Conservation (phyloP, 2,113 vertebrate genomes). For the Nansenia antarctica region DNA sequence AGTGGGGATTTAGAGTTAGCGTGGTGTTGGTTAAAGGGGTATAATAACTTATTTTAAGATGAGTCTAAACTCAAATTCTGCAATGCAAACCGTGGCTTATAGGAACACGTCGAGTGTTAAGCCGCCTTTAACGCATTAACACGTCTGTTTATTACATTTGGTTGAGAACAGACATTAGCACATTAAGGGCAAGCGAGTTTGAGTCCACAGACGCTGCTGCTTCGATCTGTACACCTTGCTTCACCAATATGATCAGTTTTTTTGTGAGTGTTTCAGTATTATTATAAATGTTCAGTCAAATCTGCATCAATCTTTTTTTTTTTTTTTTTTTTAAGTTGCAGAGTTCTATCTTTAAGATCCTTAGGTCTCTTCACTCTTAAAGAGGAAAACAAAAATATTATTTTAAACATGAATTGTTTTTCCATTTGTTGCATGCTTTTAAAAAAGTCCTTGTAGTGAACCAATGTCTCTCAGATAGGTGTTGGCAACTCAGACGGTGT, state of each 20-base stretch:
- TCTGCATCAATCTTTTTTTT: conserved; percentile 49
- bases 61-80: conserved; percentile 19
- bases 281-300: conserved; percentile 71
- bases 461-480: conserved; percentile 59
- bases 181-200: conserved; percentile 29
- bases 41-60: not conserved
- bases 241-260: conserved; percentile 35
- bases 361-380: conserved; percentile 88
- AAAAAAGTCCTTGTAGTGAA: conserved; percentile 62
- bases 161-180: conserved; percentile 33
- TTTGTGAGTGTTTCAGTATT: conserved; percentile 71
- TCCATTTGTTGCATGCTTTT: conserved; percentile 74
- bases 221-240: conserved; percentile 43
- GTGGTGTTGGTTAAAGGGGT: conserved; percentile 13
- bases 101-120: conserved; percentile 14
- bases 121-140: not conserved
- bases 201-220: conserved; percentile 47
- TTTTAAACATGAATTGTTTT: conserved; percentile 60
- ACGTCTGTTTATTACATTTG: conserved; percentile 9
- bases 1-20: conserved; percentile 21
- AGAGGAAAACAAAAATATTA: conserved; percentile 81
- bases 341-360: conserved; percentile 77
- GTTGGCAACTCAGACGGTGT: conserved; percentile 58
- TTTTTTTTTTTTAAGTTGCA: conserved; percentile 55
- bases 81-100: conserved; percentile 27